Evolutionary conservation across 2,113 vertebrate genomes (phyloP), one percentile per base, ranked within the genome.

Genomic region (Notiomystis cincta): DNA sequence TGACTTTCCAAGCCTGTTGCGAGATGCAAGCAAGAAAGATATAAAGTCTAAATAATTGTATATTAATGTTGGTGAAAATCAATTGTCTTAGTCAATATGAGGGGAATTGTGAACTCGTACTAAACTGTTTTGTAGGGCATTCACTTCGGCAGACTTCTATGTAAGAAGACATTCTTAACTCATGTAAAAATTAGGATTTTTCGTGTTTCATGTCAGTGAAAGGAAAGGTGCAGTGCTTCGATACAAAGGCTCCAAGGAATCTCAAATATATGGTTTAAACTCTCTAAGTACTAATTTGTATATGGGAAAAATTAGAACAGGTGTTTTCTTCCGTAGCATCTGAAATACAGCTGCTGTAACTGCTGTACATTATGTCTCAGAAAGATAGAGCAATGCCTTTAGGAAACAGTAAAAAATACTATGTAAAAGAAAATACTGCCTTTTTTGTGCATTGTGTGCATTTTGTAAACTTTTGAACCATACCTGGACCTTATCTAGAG

Each of bases 401-500:
- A 64, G 27, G 28, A 91, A 89, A 65, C 3, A 67, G 6, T 15
- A 47, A 37, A 92, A 57, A 47, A 22, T 40, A 23, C 10, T 40
- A 15, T 3, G 11, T 4, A 10, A 16, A 75, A 86, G 9, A 73
- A 89, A 75, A 53, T 27, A 17, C 17, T 60, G 18, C 13, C 31
- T 89, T 75, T 82, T n/a, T n/a, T n/a, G n/a, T n/a, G n/a, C n/a
- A n/a, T 2, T n/a, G 38, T 0, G 0, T 35, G 7, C 25, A 48
- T 89, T 75, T 69, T 66, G 30, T 57, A 80, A 87, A 75, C 2
- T 21, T 56, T 82, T 91, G 48, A 31, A 48, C 16, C 15, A 7
- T 64, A 47, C 44, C n/a, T 44, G 31, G 31, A 50, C 50, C 27
- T 65, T 51, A 51, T 44, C 69, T 93, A 35, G 28, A 72, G 44